Evolutionary conservation across 2,797 vertebrate species (phyloP), one percentile per base, ranked within the genome.

Genomic region (Acanthurus lineatus): DNA sequence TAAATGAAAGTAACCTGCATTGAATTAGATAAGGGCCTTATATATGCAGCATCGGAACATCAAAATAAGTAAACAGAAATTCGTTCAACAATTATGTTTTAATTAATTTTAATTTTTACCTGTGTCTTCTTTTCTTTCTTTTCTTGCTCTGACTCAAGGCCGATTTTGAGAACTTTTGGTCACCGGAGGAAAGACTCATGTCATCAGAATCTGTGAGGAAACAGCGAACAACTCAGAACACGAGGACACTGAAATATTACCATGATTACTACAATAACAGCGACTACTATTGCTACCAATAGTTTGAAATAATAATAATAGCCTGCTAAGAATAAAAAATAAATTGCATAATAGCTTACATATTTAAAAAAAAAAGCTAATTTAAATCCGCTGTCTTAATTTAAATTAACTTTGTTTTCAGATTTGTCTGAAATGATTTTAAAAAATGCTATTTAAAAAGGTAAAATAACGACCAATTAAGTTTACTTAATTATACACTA

Each of bases 121-220:
- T 97, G 95, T 99, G 98, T 75, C 98, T 89, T 84, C 98, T 95
- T 94, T 99, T 99, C 96, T 99, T 99, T 76, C 98, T 93, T 89
- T 98, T 99, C 93, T 98, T 99, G 94, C 96, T 98, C 91, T 99
- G 97, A 82, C 93, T 96, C 92, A 97, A 77, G 28, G 96, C 96
- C 11, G 97, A 97, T 92, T 98, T 97, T 54, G 96, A 96, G 88
- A 97, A 95, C 93, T 97, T 97, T 35, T 96, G 94, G 88, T 99
- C 98, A 66, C 96, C 96, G 69, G 97, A 97, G 49, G 97, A 98
- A 1, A 91, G 73, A 73, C 92, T 91, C 79, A 97, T 93, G 91
- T 99, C 98, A 69, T 99, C 98, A 6, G 97, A 99, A 95, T 99
- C 98, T 99, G 95, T 48, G 85, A 83, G 83, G 72, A 79, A 70